These are phyloP conservation scores for Lepidochrysops patricia DNA, from an alignment of 2,888 invertebrate species.

Conservation along the genomic window DNA sequence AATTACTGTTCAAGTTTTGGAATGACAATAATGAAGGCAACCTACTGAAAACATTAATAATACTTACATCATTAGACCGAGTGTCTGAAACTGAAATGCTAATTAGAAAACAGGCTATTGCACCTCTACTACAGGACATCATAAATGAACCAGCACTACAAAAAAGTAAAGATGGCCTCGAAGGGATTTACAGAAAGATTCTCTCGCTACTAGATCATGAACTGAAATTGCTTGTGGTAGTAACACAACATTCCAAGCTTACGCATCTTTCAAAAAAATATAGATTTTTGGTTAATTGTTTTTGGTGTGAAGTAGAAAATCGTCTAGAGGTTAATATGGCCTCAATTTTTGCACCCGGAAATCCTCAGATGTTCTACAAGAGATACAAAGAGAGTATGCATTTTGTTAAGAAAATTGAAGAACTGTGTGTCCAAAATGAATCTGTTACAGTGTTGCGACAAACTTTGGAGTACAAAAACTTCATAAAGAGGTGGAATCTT, in stretches of 20 bases:
- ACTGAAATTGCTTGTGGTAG: conserved; percentile 71
- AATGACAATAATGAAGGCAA: conserved; percentile 71
- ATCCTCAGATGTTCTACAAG: conserved; percentile 89
- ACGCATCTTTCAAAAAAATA: conserved; percentile 53
- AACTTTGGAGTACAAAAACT: conserved; percentile 83
- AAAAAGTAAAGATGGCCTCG: conserved; percentile 76
- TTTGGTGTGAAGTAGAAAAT: conserved; percentile 90
- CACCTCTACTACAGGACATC: conserved; percentile 79
- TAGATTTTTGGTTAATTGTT: conserved; percentile 83
- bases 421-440: conserved; percentile 74
- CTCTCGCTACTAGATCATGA: conserved; percentile 81
- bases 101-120: conserved; percentile 79
- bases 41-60: conserved; percentile 72
- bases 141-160: conserved; percentile 80
- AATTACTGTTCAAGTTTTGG: conserved; percentile 71
- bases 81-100: conserved; percentile 81
- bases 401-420: conserved; percentile 83
- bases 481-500: conserved; percentile 92
- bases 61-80: conserved; percentile 79
- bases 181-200: conserved; percentile 82
- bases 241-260: conserved; percentile 69
- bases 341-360: conserved; percentile 92
- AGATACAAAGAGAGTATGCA: conserved; percentile 86
- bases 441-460: conserved; percentile 75
- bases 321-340: conserved; percentile 86